phyloP scores from a whole-genome alignment of 2,797 vertebrate species.

The Semotilus atromaculatus region DNA sequence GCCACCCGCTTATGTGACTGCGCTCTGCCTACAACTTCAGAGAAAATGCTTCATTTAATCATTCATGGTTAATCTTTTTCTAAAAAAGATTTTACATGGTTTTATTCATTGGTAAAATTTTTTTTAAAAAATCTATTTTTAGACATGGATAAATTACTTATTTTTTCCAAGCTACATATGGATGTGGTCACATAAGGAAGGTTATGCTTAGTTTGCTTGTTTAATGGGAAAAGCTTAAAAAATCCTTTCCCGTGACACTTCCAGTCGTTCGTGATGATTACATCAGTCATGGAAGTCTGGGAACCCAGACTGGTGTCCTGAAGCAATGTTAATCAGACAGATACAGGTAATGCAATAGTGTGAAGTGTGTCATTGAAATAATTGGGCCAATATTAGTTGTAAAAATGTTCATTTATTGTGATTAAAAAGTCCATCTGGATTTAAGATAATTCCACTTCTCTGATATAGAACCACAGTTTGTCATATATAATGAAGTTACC shows the following conservation, averaged over 20 bases:
- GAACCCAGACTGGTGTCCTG: not conserved
- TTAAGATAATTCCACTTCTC: not conserved
- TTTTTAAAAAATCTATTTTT: not conserved
- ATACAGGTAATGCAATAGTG: not conserved
- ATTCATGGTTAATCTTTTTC: not conserved
- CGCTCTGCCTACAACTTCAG: not conserved
- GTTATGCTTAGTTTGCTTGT: not conserved
- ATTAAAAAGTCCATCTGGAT: not conserved
- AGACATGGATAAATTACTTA: not conserved
- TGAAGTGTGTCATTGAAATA: slow-evolving; percentile 2
- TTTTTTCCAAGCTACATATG: not conserved
- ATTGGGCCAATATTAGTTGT: not conserved
- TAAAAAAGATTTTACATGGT: not conserved
- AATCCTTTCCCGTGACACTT: not conserved
- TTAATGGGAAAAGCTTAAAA: not conserved
- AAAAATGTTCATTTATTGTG: not conserved
- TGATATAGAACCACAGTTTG: not conserved
- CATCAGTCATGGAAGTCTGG: not conserved
- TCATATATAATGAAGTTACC: slow-evolving; percentile 47
- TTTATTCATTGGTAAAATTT: not conserved
- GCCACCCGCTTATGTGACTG: not conserved
- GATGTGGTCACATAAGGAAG: not conserved
- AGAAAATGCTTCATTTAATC: not conserved
- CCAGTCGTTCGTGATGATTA: not conserved
- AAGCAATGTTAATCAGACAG: not conserved